A percentile compares a stretch with the other conserved stretches of the same genome.
Conservation (phyloP, 2,113 vertebrate species). For the Tautogolabrus adspersus region DNA sequence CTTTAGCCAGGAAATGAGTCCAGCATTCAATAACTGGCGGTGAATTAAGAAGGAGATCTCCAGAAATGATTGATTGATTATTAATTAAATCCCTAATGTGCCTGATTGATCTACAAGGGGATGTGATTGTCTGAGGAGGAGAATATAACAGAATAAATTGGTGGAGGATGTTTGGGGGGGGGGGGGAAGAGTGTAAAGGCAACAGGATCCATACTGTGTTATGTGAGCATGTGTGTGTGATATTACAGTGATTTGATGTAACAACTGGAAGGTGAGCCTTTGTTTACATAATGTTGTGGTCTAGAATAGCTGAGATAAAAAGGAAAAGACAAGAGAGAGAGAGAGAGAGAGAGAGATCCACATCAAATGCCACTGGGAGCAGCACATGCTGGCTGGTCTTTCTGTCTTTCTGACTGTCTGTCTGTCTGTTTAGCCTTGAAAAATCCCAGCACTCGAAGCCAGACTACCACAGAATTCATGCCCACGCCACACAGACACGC, state of each 20-base stretch:
- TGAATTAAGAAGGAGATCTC: constrained; percentile 53
- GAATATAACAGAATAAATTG: background rate
- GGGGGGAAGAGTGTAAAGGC: constrained; percentile 15
- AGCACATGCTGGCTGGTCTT: constrained; percentile 64
- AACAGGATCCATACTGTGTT: constrained; percentile 9
- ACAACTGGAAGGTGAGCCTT: constrained; percentile 59
- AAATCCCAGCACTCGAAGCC: constrained; percentile 75
- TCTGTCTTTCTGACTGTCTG: constrained; percentile 47
- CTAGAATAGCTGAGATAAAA: constrained; percentile 48
- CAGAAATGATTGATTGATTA: constrained; percentile 72
- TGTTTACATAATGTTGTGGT: constrained; percentile 73
- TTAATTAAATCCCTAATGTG: constrained; percentile 63
- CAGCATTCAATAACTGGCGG: constrained; percentile 66
- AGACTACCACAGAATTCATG: constrained; percentile 78
- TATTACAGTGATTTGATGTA: constrained; percentile 52
- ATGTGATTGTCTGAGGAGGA: constrained; percentile 20
- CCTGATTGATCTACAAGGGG: constrained; percentile 50
- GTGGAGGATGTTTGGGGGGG: background rate
- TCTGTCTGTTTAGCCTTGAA: constrained; percentile 71
- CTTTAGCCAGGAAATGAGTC: constrained; percentile 76
- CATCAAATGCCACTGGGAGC: constrained; percentile 70
- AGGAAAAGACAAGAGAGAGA: constrained; percentile 39
- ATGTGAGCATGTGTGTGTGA: constrained; percentile 7
- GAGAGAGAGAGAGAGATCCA: constrained; percentile 51
- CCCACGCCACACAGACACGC: constrained; percentile 62